Evolutionary conservation across 1,140 invertebrate species (phyloP), one percentile per base, ranked within the genome.

Genomic region (Liolophura sinensis): DNA sequence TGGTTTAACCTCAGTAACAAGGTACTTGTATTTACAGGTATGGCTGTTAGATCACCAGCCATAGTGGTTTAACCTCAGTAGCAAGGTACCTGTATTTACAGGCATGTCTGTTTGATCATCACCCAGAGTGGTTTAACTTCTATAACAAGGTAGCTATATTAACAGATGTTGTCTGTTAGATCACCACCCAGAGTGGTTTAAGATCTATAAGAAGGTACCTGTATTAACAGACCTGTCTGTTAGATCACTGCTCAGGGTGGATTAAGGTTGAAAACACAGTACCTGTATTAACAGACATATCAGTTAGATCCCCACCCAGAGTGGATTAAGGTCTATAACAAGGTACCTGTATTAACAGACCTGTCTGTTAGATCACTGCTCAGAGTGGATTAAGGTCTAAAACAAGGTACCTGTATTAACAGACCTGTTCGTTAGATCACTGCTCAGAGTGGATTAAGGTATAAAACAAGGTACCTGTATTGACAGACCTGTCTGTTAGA

Each of bases 321-420:
- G 88, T 99, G 98, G 98, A 99, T 98, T 78, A 99, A 99, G 88
- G 95, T 98, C 71, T 99, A 99, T 80, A 99, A 99, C 80, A 98
- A 96, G 88, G 91, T 93, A 40, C 60, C 20, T 65, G 20, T 48
- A 7, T 67, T 60, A 46, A 16, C 22, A 22, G 16, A 15, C 22
- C n/a, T n/a, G n/a, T 51, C 16, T 51, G 16, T 51, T 51, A n/a
- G 16, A 16, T n/a, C 50, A n/a, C n/a, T n/a, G n/a, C n/a, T 16
- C 16, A n/a, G 16, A 51, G 16, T 16, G n/a, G n/a, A 16, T 16
- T 51, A 51, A 51, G 16, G 16, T 16, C 50, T 16, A n/a, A 16
- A 16, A 16, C 16, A 16, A 16, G n/a, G 50, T 51, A n/a, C 16
- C 50, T 16, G n/a, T 16, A 16, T 16, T 16, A 16, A n/a, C n/a